Evolutionary conservation across 2,888 invertebrate genomes (phyloP).

Genomic region (Phyllotreta striolata): DNA sequence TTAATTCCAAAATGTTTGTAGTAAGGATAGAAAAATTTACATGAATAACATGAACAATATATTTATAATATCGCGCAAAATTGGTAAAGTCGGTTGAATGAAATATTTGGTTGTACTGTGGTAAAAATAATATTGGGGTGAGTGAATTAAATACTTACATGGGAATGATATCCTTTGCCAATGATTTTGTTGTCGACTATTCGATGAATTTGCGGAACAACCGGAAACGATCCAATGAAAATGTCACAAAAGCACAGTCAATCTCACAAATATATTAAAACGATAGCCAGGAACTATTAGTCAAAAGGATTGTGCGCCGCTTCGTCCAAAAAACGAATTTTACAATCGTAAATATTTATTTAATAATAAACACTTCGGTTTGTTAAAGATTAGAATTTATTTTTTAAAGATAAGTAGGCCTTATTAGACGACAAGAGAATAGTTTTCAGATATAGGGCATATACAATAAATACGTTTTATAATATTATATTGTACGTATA

Average conservation of each 20-base stretch:
- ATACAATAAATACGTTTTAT: constrained; percentile 29
- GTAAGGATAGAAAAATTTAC: too few species aligned
- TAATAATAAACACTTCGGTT: constrained; percentile 27
- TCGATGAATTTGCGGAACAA: constrained; percentile 12
- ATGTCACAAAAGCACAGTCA: constrained; percentile 32
- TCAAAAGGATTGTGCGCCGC: constrained; percentile 24
- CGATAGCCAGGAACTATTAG: constrained; percentile 19
- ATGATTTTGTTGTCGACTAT: background rate
- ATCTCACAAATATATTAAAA: constrained; percentile 24
- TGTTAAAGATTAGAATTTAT: background rate
- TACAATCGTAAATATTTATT: constrained; percentile 10
- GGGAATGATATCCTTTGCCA: constrained; percentile 19
- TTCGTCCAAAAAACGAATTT: constrained; percentile 14
- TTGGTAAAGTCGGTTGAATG: too few species aligned
- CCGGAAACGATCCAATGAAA: constrained; percentile 26
- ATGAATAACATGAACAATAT: too few species aligned
- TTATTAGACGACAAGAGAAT: constrained; percentile 27
- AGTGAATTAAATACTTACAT: constrained; percentile 13
- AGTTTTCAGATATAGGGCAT: constrained; percentile 24
- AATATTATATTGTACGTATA: constrained; percentile 38
- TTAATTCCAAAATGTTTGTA: too few species aligned
- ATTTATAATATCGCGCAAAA: too few species aligned
- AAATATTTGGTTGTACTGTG: too few species aligned
- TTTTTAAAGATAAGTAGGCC: constrained; percentile 24
- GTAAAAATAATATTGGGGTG: too few species aligned